Base-by-base conservation (phyloP, 2,113 vertebrate species). In the Ciconia maguari region DNA sequence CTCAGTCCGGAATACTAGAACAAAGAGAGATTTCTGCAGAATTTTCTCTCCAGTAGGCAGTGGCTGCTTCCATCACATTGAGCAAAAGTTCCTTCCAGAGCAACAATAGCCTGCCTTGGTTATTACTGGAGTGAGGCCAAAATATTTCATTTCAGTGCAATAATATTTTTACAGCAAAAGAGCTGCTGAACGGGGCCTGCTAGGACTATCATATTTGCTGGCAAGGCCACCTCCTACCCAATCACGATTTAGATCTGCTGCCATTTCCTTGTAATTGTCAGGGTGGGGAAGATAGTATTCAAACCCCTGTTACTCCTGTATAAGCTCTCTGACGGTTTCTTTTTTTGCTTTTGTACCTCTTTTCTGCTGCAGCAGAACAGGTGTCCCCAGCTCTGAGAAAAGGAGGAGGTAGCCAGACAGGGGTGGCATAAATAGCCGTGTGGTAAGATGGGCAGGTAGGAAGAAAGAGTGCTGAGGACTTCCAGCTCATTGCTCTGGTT, bases 111-210 rank as follows among this genome's bases (percentile, higher is more conserved):
- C 38, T 65, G 29, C 72, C 52, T 87, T 0, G 0, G 34, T 92
- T 95, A 52, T 92, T 93, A 74, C 62, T 94, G 95, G 91, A 95
- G 25, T 11, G 13, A 74, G 65, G 52, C 89, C 83, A 96, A 58
- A 86, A 75, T 89, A 76, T 91, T 97, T 95, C 61, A 55, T 27
- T 90, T 81, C n/a, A 29, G 11, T 84, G 72, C 55, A 90, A 84
- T 68, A 94, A 75, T 95, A 84, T 65, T 94, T 83, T 87, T 91
- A 76, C 41, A 94, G 83, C 57, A 82, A 76, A 94, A 91, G 36
- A 69, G 30, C 89, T 92, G 52, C 86, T 71, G 77, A 87, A 77
- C 2, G 4, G 36, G 69, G 57, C 57, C 80, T 83, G 21, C 32
- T 91, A 71, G 61, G 60, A 57, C 89, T 87, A 87, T 94, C 57